A percentile compares a stretch with the other conserved stretches of the same genome.
phyloP scores from a whole-genome alignment of 2,888 invertebrate species.

The Dioctria rufipes region DNA sequence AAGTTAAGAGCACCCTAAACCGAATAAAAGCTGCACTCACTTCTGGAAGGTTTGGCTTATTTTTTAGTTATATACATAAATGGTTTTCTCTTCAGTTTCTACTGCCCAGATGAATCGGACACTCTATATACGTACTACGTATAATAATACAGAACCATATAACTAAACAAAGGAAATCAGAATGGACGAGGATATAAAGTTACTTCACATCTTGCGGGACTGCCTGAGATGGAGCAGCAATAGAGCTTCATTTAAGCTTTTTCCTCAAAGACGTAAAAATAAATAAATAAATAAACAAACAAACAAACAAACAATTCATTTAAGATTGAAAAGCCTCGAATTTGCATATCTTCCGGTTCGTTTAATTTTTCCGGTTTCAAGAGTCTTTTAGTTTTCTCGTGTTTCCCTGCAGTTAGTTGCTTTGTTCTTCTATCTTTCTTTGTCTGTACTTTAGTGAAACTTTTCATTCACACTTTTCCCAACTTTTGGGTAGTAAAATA shows the following conservation, averaged over 20 bases:
- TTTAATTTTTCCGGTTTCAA: conserved; percentile 57
- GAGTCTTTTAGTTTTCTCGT: conserved; percentile 15
- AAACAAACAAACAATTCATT: conserved; percentile 58
- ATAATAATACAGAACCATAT: neutral
- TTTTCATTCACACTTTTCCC: neutral
- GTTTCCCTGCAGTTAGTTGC: neutral
- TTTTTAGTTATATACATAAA: no score
- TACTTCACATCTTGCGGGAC: conserved; percentile 21
- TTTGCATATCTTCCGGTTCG: conserved; percentile 59
- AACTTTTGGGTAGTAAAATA: no score
- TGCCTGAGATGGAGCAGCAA: conserved; percentile 28
- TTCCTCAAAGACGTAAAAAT: conserved; percentile 19
- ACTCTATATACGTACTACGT: neutral
- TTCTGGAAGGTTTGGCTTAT: neutral
- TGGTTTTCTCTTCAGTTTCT: neutral
- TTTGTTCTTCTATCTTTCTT: no score
- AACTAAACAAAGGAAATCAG: conserved; percentile 31
- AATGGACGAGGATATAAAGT: conserved; percentile 11
- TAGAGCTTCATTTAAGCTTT: conserved; percentile 47
- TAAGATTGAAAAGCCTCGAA: conserved; percentile 58
- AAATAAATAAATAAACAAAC: conserved; percentile 33
- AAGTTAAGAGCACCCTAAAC: neutral
- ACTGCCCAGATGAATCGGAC: conserved; percentile 4
- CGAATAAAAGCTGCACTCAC: neutral
- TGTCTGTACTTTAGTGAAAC: conserved; percentile 28